Conservation (phyloP, 2,888 invertebrate species). For the Mesodorylaimus sp. region DNA sequence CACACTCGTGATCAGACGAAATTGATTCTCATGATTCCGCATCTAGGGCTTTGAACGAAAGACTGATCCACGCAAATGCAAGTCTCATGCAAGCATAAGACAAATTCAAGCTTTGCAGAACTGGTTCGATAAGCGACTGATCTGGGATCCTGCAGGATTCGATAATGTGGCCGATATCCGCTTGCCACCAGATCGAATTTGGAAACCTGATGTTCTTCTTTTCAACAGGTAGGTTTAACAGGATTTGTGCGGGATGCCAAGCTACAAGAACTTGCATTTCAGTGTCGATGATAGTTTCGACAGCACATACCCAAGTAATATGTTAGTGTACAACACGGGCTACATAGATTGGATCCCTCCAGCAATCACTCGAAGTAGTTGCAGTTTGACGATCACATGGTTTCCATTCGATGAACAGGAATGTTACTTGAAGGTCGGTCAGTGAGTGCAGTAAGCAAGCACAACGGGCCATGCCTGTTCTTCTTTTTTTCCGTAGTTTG, state of each 20-base stretch:
- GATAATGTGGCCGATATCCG: conserved; percentile 83
- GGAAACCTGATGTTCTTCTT: conserved; percentile 98
- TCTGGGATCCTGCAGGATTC: conserved; percentile 89
- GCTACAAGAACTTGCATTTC: too few species aligned
- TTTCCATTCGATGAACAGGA: conserved; percentile 91
- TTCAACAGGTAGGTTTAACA: conserved; percentile 69
- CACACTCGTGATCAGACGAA: too few species aligned
- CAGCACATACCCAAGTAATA: conserved; percentile 20
- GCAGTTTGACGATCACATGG: conserved; percentile 96
- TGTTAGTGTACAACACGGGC: conserved; percentile 11
- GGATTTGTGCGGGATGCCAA: not conserved
- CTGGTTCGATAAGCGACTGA: conserved; percentile 94
- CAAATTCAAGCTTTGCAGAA: conserved; percentile 43
- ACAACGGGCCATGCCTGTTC: too few species aligned
- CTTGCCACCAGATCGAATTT: conserved; percentile 80
- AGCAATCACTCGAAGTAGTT: conserved; percentile 73
- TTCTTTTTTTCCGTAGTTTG: too few species aligned
- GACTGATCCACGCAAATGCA: too few species aligned
- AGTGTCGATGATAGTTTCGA: conserved; percentile 37
- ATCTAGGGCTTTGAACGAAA: too few species aligned
- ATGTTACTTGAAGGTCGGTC: conserved; percentile 25
- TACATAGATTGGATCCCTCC: conserved; percentile 20
- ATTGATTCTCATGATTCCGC: too few species aligned
- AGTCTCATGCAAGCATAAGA: too few species aligned
- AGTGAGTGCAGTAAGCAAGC: too few species aligned